Base-by-base conservation (phyloP, 2,888 invertebrate genomes). In the Tinea trinotella region DNA sequence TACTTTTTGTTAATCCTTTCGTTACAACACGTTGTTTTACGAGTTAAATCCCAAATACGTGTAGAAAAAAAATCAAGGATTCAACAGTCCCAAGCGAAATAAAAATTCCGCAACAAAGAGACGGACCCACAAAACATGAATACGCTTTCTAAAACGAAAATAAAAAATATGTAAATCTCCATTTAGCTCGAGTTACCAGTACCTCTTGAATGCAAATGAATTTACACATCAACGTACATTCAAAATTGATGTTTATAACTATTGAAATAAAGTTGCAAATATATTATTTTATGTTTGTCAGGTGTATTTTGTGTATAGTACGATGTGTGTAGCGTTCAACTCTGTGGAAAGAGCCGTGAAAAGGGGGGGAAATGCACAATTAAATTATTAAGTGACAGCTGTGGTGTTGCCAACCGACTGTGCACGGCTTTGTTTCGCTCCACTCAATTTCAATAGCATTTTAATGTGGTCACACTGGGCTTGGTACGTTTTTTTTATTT, bases 381-480 rank as follows among this genome's bases (percentile, higher is more conserved):
- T 76, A 75, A 76, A 75, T 77, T 77, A 75, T 73, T 76, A 69
- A 71, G 64, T 65, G 73, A 70, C 77, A 76, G 74, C 74, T 76
- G 78, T 19, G 35, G 13, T 30, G 36, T n/a, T 30, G 24, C 22
- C 36, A 30, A 52, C 20, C 40, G 44, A 19, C 6, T 18, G 48
- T n/a, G 12, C 5, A 48, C 48, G n/a, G 46, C 46, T 18, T 46
- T 46, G 46, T 46, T 40, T 40, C 40, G 15, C 40, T 15, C 40
- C 12, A 15, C 40, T 40, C 40, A 40, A 30, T 48, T 48, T 48
- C 19, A 17, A 17, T n/a, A 18, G 19, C 48, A 20, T 48, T 18
- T 13, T 5, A 20, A 18, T 46, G 17, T 6, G 17, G 46, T 36
- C 10, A n/a, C 12, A 36, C n/a, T 15, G 40, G 4, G 13, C 44